Evolutionary conservation across 2,888 invertebrate species (phyloP).

Genomic region (Hirtodrosophila duncani): DNA sequence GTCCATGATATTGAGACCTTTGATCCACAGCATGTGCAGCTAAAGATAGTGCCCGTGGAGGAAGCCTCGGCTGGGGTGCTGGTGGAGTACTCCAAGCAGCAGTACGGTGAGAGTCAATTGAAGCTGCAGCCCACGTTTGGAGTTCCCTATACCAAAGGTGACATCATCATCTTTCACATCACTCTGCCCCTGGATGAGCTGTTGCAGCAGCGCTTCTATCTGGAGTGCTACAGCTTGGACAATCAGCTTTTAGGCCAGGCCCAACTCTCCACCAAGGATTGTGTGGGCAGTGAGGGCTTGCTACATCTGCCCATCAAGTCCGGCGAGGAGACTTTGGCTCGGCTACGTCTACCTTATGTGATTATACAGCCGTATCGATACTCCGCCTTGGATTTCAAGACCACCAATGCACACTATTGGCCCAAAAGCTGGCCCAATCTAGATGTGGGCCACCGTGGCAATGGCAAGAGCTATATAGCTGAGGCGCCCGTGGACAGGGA

Average conservation of each 20-base stretch:
- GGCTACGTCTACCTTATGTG: conserved; percentile 83
- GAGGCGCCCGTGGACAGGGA: conserved; percentile 86
- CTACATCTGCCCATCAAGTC: conserved; percentile 87
- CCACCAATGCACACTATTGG: conserved; percentile 91
- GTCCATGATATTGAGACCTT: conserved; percentile 79
- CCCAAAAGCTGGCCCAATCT: conserved; percentile 89
- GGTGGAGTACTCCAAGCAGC: conserved; percentile 70
- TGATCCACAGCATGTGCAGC: conserved; percentile 76
- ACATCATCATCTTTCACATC: conserved; percentile 73
- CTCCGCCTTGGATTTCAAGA: conserved; percentile 84
- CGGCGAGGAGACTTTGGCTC: conserved; percentile 89
- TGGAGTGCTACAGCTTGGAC: conserved; percentile 59
- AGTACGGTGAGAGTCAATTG: conserved; percentile 66
- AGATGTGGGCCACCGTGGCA: conserved; percentile 96
- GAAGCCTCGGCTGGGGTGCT: conserved; percentile 47
- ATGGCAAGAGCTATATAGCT: conserved; percentile 90
- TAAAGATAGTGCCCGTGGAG: conserved; percentile 79
- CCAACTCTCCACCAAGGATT: conserved; percentile 87
- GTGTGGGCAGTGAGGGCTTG: conserved; percentile 86
- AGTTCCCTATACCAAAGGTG: conserved; percentile 62
- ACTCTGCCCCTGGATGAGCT: conserved; percentile 58
- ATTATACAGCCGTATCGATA: conserved; percentile 76
- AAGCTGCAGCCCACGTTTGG: conserved; percentile 63
- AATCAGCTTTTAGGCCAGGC: conserved; percentile 88
- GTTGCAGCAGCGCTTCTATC: conserved; percentile 48